Conservation (phyloP, 2,113 vertebrate species). For the Rhinoderma darwinii region DNA sequence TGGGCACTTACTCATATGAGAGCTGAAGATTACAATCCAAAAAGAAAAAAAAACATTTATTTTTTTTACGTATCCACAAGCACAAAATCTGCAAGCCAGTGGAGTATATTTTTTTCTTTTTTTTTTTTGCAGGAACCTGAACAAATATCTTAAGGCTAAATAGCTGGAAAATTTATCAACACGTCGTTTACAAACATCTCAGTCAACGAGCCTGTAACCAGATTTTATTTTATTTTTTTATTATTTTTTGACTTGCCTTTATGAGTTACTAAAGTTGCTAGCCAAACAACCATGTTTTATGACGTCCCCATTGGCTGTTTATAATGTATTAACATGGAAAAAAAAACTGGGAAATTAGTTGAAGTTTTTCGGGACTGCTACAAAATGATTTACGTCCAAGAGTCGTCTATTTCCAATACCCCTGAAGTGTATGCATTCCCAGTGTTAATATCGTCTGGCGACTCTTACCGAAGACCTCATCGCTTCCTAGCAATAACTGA, state of each 20-base stretch:
- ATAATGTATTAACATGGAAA: constrained; percentile 17
- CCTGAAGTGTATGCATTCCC: neutral
- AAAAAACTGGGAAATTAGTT: neutral
- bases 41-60: constrained; percentile 63
- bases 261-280: constrained; percentile 62
- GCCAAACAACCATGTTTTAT: constrained; percentile 55
- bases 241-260: constrained; percentile 68
- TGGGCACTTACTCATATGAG: constrained; percentile 75
- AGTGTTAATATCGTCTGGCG: neutral
- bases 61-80: constrained; percentile 66
- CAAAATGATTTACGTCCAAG: constrained; percentile 6
- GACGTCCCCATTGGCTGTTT: constrained; percentile 24
- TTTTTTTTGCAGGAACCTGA: constrained; percentile 59
- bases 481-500: constrained; percentile 12
- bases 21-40: constrained; percentile 72
- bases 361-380: constrained; percentile 13
- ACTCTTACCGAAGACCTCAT: neutral
- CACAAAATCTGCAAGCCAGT: constrained; percentile 59
- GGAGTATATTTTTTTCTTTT: constrained; percentile 60
- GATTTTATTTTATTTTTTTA: constrained; percentile 55
- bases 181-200: constrained; percentile 69
- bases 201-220: constrained; percentile 68
- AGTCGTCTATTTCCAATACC: neutral
- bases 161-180: constrained; percentile 68
- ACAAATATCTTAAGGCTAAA: constrained; percentile 64